These are phyloP conservation scores for Ctenopoma kingsleyae DNA, from an alignment of 2,797 vertebrate genomes.

Conservation along the genomic window DNA sequence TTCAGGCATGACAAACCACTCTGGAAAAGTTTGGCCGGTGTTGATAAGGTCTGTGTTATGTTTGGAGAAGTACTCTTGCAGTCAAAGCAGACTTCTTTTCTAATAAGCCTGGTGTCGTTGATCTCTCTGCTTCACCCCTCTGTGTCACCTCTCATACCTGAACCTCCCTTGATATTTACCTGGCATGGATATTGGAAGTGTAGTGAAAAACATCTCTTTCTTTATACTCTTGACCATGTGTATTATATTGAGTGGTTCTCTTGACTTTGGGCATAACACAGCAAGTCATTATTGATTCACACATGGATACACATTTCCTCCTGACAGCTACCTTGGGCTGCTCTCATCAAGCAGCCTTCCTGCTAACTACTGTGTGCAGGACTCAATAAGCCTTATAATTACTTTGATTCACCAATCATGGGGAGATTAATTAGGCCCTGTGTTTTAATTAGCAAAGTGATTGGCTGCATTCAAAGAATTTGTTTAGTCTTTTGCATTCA, in stretches of 20 bases:
- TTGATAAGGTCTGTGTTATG: conserved; percentile 69
- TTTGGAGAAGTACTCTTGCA: conserved; percentile 58
- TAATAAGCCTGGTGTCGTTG: conserved; percentile 69
- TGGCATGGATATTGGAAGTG: conserved; percentile 56
- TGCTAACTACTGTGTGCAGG: conserved; percentile 67
- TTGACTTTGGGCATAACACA: conserved; percentile 77
- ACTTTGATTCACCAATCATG: conserved; percentile 77
- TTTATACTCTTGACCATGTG: conserved; percentile 56
- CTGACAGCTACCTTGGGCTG: conserved; percentile 71
- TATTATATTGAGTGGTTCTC: conserved; percentile 71
- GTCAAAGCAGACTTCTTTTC: conserved; percentile 61
- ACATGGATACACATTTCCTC: conserved; percentile 81
- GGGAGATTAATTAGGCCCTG: conserved; percentile 71
- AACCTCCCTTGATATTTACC: conserved; percentile 58
- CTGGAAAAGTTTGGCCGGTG: conserved; percentile 64
- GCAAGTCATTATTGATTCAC: conserved; percentile 79
- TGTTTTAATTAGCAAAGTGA: conserved; percentile 74
- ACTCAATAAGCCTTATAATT: conserved; percentile 81
- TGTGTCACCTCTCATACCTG: conserved; percentile 48
- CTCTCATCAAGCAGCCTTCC: conserved; percentile 72
- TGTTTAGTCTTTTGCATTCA: conserved; percentile 61
- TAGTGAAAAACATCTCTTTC: conserved; percentile 63
- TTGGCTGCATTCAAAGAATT: conserved; percentile 72
- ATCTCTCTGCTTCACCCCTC: conserved; percentile 47
- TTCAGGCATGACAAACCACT: conserved; percentile 62